phyloP scores from a whole-genome alignment of 1,140 invertebrate genomes.

The Dysdera silvatica region DNA sequence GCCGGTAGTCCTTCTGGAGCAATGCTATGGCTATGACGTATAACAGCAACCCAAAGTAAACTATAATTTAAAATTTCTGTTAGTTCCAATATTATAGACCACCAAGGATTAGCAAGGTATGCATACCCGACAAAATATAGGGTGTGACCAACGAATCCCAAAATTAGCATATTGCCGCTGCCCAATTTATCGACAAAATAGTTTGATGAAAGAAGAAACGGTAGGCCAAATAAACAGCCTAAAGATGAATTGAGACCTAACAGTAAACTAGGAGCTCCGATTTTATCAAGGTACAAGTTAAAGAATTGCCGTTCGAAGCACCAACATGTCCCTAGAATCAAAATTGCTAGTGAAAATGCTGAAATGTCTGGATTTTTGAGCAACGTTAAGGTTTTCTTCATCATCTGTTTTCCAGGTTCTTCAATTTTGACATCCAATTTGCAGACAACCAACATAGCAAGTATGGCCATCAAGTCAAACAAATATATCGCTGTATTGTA shows the following conservation, averaged over 20 bases:
- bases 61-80: constrained; percentile 9
- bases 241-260: constrained; percentile 8
- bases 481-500: constrained; percentile 3
- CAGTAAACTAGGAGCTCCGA: constrained; percentile 6
- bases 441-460: not conserved
- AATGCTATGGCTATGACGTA: constrained; percentile 11
- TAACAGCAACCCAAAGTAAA: constrained; percentile 14
- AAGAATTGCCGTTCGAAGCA: constrained; percentile 9
- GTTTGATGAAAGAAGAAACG: constrained; percentile 7
- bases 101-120: constrained; percentile 10
- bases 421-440: constrained; percentile 5
- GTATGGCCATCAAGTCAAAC: not conserved
- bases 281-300: constrained; percentile 9
- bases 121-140: constrained; percentile 8
- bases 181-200: constrained; percentile 18
- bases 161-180: constrained; percentile 4
- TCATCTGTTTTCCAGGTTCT: constrained; percentile 9
- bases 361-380: constrained; percentile 9
- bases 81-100: not conserved
- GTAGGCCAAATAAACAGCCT: constrained; percentile 17
- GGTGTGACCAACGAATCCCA: not conserved
- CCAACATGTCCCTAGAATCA: not conserved
- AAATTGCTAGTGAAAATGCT: not conserved
- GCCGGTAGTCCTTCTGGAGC: constrained; percentile 18
- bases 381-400: constrained; percentile 4